Conservation (phyloP, 2,113 vertebrate species). For the Riparia riparia region DNA sequence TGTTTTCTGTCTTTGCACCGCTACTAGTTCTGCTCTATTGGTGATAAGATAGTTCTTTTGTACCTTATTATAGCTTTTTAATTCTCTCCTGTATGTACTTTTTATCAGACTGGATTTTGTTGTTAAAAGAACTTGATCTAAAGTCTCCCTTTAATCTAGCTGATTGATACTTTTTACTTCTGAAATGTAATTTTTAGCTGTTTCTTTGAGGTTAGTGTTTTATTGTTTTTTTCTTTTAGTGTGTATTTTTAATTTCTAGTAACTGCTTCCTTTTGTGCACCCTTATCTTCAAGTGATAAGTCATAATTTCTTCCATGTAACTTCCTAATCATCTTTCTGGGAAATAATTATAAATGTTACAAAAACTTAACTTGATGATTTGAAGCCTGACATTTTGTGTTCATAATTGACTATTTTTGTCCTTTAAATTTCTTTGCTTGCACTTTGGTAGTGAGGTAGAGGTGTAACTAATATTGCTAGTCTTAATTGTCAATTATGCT, state of each 20-base stretch:
- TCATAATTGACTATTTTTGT: background rate
- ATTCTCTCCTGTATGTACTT: rapidly evolving
- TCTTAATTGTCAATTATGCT: background rate
- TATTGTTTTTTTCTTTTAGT: background rate
- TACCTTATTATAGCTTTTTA: background rate
- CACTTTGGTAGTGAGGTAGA: background rate
- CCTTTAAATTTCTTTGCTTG: background rate
- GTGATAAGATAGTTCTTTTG: background rate
- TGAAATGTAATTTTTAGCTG: background rate
- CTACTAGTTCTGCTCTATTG: background rate
- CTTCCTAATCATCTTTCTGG: background rate
- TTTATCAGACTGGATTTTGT: background rate
- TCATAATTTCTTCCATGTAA: background rate
- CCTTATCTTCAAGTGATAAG: background rate
- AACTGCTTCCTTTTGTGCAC: background rate
- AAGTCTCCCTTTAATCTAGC: background rate
- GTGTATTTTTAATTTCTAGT: background rate
- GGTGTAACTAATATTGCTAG: background rate
- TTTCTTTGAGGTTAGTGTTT: background rate
- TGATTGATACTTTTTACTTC: background rate
- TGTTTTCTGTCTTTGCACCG: background rate
- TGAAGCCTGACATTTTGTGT: background rate
- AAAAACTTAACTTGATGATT: background rate
- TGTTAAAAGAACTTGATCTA: background rate
- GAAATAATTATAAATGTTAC: background rate